Conservation (phyloP, 2,797 vertebrate species). For the Cuculus canorus region DNA sequence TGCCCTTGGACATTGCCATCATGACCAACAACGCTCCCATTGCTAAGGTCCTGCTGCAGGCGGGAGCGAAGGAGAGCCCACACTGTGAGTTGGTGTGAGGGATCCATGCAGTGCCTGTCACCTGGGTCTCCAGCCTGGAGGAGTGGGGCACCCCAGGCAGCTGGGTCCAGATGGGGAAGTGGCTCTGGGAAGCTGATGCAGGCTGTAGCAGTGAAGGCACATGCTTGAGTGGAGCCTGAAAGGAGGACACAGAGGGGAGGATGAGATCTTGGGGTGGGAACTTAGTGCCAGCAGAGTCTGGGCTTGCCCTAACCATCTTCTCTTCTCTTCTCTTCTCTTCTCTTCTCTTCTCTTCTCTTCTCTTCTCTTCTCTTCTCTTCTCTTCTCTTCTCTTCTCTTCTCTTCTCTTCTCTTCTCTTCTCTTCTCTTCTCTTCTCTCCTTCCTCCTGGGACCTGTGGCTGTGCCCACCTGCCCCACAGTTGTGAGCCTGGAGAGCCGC, state of each 20-base stretch:
- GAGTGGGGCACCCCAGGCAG: accelerated
- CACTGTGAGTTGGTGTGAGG: constrained; percentile 84
- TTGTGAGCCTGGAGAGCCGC: constrained; percentile 88
- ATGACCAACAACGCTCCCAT: constrained; percentile 95
- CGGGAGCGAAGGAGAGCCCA: constrained; percentile 91
- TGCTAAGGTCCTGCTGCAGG: constrained; percentile 86
- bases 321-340: too few relatives aligned
- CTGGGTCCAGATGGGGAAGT: accelerated
- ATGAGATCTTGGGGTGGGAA: accelerated
- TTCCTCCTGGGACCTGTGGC: accelerated
- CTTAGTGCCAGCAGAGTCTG: neutral
- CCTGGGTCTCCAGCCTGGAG: neutral
- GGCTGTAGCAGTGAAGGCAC: neutral
- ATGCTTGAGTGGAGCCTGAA: accelerated
- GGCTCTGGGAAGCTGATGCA: neutral
- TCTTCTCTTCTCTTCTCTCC: neutral
- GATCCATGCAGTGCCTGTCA: accelerated
- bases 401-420: too few relatives aligned
- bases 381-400: too few relatives aligned
- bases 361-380: too few relatives aligned
- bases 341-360: too few relatives aligned
- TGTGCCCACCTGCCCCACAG: constrained; percentile 38
- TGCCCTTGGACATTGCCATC: constrained; percentile 91
- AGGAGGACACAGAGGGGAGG: neutral
- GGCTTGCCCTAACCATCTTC: neutral